Conservation (phyloP, 2,797 vertebrate genomes). For the Lycodopsis pacificus region DNA sequence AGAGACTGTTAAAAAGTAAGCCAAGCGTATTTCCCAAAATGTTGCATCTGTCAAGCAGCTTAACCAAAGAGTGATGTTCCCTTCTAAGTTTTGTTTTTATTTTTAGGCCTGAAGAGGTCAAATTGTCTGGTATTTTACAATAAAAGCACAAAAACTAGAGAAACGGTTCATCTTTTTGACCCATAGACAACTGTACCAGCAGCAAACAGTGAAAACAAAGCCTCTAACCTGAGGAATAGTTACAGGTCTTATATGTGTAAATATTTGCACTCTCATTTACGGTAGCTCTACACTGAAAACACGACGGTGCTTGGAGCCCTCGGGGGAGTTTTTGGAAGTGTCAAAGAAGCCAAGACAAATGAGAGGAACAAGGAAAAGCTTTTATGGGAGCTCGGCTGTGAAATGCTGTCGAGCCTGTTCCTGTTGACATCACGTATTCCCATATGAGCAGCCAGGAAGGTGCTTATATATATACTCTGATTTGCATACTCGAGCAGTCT, state of each 20-base stretch:
- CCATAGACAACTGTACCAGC: background rate
- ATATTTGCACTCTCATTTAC: background rate
- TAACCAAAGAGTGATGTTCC: background rate
- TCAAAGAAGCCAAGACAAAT: background rate
- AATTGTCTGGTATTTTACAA: conserved; percentile 4
- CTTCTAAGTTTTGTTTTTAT: background rate
- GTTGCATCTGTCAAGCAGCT: background rate
- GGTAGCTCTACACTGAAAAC: background rate
- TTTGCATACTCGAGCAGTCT: conserved; percentile 76
- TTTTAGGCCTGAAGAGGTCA: background rate
- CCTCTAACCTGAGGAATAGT: background rate
- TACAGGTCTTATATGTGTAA: background rate
- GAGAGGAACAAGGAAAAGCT: background rate
- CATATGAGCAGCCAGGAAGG: background rate
- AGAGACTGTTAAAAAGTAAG: background rate
- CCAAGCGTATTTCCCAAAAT: background rate
- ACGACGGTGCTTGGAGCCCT: background rate
- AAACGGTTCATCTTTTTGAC: background rate
- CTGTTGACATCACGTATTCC: background rate
- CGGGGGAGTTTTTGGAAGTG: background rate
- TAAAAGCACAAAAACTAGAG: background rate
- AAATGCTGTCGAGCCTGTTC: conserved; percentile 63
- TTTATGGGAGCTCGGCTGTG: background rate
- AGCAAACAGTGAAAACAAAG: background rate
- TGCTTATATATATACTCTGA: conserved; percentile 18